Base-by-base conservation (phyloP, 2,797 vertebrate genomes). In the Perodicticus potto region DNA sequence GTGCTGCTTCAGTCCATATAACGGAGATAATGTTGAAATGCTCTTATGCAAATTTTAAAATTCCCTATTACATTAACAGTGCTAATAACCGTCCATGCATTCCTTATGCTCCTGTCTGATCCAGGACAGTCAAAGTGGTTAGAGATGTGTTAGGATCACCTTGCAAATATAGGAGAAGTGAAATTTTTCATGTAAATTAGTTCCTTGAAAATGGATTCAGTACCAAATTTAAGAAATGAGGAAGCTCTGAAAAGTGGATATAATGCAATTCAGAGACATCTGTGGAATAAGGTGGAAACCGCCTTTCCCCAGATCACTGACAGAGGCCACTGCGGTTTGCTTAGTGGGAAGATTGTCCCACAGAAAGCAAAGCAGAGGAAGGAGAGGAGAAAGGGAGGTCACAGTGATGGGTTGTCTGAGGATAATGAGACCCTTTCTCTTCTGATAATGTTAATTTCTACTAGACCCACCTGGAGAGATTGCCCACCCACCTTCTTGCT, bases 41-140 rank as follows among this genome's bases (percentile, higher is more conserved):
- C 40, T 96, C 80, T 95, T 81, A 73, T 85, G 94, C 85, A 94
- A 92, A 93, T 89, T 65, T 82, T 45, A 19, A 63, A 90, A 72
- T 80, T 93, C 43, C 76, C 53, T 76, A 25, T 83, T 65, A 40
- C 55, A 61, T 94, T 95, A 95, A 94, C 94, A 86, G 91, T 96
- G 91, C 91, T 95, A 94, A 95, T 81, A 76, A 94, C 40, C 59
- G 80, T 32, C 81, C 72, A 91, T 87, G 86, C 40, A 59, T 94
- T 91, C 86, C 59, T 57, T 23, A 40, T 63, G 53, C 72, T 77
- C 74, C 73, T 16, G 9, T 72, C 37, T 9, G 70, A 86, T 88
- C 65, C 55, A n/a, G 2, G 84, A 59, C 5, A 81, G 80, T 81
- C 88, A 13, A 13, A 55, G 34, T 3, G 5, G 92, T 92, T 7